Conservation (phyloP, 1,140 invertebrate species). For the Diachasma alloeum region DNA sequence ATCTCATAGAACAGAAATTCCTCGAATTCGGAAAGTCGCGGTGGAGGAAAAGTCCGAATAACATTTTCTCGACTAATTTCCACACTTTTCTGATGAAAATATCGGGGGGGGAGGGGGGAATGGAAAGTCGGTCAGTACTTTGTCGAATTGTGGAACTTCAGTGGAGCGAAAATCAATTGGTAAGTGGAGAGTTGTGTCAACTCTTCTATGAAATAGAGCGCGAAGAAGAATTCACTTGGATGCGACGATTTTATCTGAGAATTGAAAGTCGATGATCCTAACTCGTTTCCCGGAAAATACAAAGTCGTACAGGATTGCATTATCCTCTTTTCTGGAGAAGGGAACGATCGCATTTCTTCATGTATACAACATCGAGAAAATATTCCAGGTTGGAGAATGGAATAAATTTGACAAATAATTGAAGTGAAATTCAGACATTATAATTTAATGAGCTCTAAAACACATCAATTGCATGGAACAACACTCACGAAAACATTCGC, state of each 20-base stretch:
- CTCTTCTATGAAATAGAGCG: background rate
- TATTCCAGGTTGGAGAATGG: no score
- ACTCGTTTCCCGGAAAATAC: background rate
- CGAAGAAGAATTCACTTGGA: background rate
- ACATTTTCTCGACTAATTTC: background rate
- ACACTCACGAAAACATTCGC: no score
- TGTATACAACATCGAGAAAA: background rate
- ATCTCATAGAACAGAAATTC: background rate
- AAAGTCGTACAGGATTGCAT: background rate
- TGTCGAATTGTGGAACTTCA: background rate
- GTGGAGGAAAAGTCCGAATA: background rate
- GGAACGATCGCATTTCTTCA: background rate
- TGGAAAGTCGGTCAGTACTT: background rate
- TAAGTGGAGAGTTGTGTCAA: conserved; percentile 11
- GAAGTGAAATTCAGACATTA: no score
- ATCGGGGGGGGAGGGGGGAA: background rate
- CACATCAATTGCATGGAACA: no score
- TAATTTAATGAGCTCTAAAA: no score
- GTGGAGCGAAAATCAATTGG: background rate
- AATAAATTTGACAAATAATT: no score
- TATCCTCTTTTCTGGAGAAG: background rate
- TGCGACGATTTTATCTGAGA: background rate
- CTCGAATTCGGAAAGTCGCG: background rate
- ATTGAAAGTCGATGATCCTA: background rate
- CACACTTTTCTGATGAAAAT: background rate